Conservation (phyloP, 2,888 invertebrate species). For the Ellobium chinense region DNA sequence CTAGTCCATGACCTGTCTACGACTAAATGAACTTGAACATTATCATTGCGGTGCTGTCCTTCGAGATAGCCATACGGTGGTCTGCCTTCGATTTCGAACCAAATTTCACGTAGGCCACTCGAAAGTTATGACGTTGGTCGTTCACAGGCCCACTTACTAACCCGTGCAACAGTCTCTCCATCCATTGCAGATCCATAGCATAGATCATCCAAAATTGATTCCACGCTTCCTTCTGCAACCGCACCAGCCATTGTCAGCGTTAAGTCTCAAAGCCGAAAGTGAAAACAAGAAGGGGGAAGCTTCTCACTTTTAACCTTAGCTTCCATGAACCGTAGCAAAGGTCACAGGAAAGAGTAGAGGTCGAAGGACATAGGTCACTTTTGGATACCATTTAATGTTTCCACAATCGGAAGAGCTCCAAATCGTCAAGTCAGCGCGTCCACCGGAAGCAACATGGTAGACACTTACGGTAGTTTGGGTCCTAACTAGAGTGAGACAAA, state of each 20-base stretch:
- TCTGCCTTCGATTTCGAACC: too few relatives aligned
- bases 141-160: too few relatives aligned
- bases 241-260: conserved; percentile 9
- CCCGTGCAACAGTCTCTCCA: conserved; percentile 23
- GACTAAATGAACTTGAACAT: too few relatives aligned
- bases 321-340: not conserved
- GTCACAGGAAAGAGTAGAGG: not conserved
- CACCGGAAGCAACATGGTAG: conserved; percentile 9
- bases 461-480: too few relatives aligned
- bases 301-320: not conserved
- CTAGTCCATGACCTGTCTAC: too few relatives aligned
- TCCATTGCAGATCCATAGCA: conserved; percentile 32
- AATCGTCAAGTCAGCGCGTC: not conserved
- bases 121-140: too few relatives aligned
- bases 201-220: conserved; percentile 31
- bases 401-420: not conserved
- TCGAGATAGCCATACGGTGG: too few relatives aligned
- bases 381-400: not conserved
- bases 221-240: conserved; percentile 7
- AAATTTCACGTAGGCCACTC: too few relatives aligned
- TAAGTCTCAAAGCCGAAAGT: too few relatives aligned
- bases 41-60: too few relatives aligned
- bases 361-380: not conserved
- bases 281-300: too few relatives aligned
- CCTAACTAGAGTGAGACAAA: too few relatives aligned